Percentiles rank a stretch among this genome's conserved stretches.
These are phyloP conservation scores for Rhinoptilus africanus DNA, from an alignment of 2,113 vertebrate species.

Conservation along the genomic window DNA sequence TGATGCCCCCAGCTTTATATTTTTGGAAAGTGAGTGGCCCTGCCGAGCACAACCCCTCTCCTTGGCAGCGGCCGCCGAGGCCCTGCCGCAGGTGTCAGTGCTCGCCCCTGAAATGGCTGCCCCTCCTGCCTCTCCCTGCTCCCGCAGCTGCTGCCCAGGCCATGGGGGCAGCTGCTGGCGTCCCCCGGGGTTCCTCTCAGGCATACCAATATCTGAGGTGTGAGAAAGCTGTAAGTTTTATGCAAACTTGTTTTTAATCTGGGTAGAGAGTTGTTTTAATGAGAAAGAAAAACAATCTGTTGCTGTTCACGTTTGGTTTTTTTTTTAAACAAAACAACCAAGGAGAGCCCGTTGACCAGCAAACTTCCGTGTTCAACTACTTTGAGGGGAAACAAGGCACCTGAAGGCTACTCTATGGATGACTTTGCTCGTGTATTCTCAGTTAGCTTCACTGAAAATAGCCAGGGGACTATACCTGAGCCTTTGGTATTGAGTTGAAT, in stretches of 20 bases:
- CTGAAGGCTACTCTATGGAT: background rate
- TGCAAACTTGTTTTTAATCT: background rate
- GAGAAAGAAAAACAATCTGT: background rate
- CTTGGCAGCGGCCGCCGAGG: fast-evolving
- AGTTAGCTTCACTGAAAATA: background rate
- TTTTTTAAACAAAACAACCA: background rate
- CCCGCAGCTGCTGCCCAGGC: fast-evolving
- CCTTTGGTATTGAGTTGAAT: too few relatives aligned
- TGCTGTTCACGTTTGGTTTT: background rate
- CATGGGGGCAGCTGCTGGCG: fast-evolving
- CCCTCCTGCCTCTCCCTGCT: too few relatives aligned
- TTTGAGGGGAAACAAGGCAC: background rate
- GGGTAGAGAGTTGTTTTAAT: background rate
- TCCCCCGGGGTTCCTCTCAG: fast-evolving
- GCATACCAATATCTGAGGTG: fast-evolving
- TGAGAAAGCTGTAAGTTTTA: background rate
- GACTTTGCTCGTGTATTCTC: background rate
- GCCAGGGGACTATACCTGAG: background rate
- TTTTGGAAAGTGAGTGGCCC: background rate
- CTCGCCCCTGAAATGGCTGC: fast-evolving
- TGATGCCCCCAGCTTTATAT: fast-evolving
- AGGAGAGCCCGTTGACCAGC: background rate
- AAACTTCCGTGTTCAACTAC: background rate
- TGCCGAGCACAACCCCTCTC: fast-evolving
- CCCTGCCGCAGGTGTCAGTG: fast-evolving